phyloP scores from a whole-genome alignment of 23 tunicate species.

The Ascidia mentula region DNA sequence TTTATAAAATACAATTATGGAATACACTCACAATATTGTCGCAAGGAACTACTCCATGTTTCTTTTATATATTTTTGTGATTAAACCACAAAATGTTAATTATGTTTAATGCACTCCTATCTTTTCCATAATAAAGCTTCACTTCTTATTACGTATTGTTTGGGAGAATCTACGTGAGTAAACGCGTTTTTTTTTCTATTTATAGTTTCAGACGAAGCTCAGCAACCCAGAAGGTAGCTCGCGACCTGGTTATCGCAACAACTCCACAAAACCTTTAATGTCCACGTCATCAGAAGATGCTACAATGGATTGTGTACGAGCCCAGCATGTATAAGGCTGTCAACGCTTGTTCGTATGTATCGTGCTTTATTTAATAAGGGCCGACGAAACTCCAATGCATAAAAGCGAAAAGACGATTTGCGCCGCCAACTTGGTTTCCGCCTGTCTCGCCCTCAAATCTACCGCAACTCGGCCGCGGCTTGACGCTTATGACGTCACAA shows the following conservation, averaged over 20 bases:
- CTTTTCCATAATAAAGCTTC: too few relatives aligned
- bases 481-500: conserved; percentile 2
- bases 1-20: too few relatives aligned
- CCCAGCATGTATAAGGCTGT: neutral
- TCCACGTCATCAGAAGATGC: neutral
- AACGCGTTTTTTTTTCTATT: neutral
- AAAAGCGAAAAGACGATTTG: neutral
- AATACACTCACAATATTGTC: too few relatives aligned
- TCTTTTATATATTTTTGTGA: too few relatives aligned
- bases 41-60: too few relatives aligned
- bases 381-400: neutral
- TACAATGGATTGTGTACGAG: neutral
- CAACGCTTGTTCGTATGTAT: neutral
- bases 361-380: neutral
- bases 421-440: conserved; percentile 2
- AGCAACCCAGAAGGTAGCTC: neutral
- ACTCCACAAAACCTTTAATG: neutral
- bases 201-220: neutral
- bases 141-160: too few relatives aligned
- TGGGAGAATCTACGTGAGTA: too few relatives aligned
- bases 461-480: neutral
- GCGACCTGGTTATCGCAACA: neutral
- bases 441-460: neutral
- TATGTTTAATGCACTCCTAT: too few relatives aligned
- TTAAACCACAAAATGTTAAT: too few relatives aligned